A percentile compares a stretch with the other conserved stretches of the same genome.
Conservation (phyloP, 1,140 invertebrate genomes). For the Formica selysi region DNA sequence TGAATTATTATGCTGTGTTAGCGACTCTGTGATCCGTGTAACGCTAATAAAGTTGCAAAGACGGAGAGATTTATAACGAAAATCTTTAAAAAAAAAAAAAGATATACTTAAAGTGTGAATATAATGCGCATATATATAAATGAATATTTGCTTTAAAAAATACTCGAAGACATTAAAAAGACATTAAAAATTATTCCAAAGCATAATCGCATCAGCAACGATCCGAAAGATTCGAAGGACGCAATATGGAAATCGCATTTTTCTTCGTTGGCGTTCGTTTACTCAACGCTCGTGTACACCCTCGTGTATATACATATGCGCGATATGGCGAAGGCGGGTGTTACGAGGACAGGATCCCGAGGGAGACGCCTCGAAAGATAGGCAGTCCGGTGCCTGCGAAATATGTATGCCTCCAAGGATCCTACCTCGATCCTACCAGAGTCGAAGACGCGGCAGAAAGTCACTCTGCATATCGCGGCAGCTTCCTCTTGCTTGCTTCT, state of each 20-base stretch:
- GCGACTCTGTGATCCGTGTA: not conserved
- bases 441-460: constrained; percentile 69
- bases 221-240: constrained; percentile 37
- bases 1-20: constrained; percentile 34
- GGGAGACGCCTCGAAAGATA: constrained; percentile 78
- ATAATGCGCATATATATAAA: not conserved
- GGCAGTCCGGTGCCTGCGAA: constrained; percentile 78
- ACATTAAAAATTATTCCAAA: constrained; percentile 23
- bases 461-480: constrained; percentile 63
- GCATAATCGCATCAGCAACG: constrained; percentile 60
- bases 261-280: constrained; percentile 62
- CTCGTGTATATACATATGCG: constrained; percentile 45
- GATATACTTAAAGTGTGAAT: not conserved
- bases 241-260: constrained; percentile 48
- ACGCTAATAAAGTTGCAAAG: not conserved
- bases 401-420: constrained; percentile 80
- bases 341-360: constrained; percentile 76
- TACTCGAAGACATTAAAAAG: not conserved
- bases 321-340: constrained; percentile 70
- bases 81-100: not conserved
- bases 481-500: constrained; percentile 36
- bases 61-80: not conserved
- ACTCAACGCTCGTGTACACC: constrained; percentile 41
- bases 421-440: constrained; percentile 65
- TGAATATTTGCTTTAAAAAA: not conserved